phyloP scores from a whole-genome alignment of 1,140 invertebrate species.

The Cherax destructor region DNA sequence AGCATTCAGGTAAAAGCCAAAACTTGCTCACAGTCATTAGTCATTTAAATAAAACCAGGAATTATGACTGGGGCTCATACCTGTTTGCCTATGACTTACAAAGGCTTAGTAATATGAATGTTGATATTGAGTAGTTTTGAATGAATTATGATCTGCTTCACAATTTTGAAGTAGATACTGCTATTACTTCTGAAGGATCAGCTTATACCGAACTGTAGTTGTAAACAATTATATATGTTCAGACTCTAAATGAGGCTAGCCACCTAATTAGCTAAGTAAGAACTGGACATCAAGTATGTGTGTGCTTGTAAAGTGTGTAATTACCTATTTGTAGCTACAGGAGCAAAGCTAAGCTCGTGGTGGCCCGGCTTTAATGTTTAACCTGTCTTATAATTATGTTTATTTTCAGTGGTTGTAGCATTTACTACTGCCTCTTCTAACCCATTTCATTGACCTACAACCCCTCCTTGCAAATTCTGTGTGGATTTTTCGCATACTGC shows the following conservation, averaged over 20 bases:
- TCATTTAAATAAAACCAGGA: conserved; percentile 4
- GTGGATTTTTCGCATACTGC: too few relatives aligned
- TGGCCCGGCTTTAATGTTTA: too few relatives aligned
- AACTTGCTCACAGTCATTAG: conserved; percentile 32
- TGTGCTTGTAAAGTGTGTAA: too few relatives aligned
- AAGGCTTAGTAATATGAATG: background rate
- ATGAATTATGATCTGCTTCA: conserved; percentile 7
- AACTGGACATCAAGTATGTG: background rate
- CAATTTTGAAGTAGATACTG: conserved; percentile 16
- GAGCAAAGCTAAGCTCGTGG: too few relatives aligned
- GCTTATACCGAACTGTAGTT: too few relatives aligned
- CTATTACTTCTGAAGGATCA: conserved; percentile 8
- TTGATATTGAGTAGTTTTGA: background rate
- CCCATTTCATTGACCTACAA: too few relatives aligned
- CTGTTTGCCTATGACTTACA: background rate
- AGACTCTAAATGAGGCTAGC: conserved; percentile 11
- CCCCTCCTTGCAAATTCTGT: too few relatives aligned
- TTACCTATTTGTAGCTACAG: too few relatives aligned
- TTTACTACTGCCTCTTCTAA: too few relatives aligned
- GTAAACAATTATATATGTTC: conserved; percentile 7
- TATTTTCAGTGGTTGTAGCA: too few relatives aligned
- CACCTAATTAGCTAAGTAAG: background rate
- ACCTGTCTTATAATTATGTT: too few relatives aligned
- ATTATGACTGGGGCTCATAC: background rate
- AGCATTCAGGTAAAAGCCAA: conserved; percentile 6